Evolutionary conservation across 2,888 invertebrate species (phyloP).

Genomic region (Lepidocyrtinus sp.): DNA sequence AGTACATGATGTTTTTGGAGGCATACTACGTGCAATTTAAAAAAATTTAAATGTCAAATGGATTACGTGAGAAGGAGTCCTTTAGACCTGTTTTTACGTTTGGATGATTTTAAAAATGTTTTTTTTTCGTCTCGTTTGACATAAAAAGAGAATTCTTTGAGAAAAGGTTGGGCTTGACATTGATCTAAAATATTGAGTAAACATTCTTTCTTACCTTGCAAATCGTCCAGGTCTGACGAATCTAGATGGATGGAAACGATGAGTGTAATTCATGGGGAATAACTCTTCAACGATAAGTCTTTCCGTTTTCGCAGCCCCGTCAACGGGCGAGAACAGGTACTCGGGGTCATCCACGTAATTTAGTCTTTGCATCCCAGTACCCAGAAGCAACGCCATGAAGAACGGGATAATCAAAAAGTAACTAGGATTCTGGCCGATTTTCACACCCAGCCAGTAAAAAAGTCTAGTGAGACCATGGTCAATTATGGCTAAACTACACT

Average conservation of each 20-base stretch:
- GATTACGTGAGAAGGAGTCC: background rate
- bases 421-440: conserved; percentile 87
- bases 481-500: conserved; percentile 72
- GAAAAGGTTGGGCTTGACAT: background rate
- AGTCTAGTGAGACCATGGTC: conserved; percentile 85
- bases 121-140: background rate
- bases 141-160: too few species aligned
- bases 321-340: conserved; percentile 91
- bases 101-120: background rate
- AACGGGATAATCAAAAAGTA: conserved; percentile 92
- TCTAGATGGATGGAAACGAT: conserved; percentile 87
- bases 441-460: conserved; percentile 85
- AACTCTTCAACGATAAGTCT: conserved; percentile 85
- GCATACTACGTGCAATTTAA: too few species aligned
- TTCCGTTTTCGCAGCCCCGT: conserved; percentile 82
- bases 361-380: conserved; percentile 90
- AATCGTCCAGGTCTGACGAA: conserved; percentile 86
- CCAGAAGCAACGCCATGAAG: conserved; percentile 83
- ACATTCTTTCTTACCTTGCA: conserved; percentile 70
- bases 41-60: too few species aligned
- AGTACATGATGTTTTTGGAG: background rate
- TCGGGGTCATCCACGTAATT: conserved; percentile 93
- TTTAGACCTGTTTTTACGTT: background rate
- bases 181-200: conserved; percentile 23
- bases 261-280: conserved; percentile 91